Evolutionary conservation across 2,888 invertebrate species (phyloP).

Genomic region (Globia sparganii): DNA sequence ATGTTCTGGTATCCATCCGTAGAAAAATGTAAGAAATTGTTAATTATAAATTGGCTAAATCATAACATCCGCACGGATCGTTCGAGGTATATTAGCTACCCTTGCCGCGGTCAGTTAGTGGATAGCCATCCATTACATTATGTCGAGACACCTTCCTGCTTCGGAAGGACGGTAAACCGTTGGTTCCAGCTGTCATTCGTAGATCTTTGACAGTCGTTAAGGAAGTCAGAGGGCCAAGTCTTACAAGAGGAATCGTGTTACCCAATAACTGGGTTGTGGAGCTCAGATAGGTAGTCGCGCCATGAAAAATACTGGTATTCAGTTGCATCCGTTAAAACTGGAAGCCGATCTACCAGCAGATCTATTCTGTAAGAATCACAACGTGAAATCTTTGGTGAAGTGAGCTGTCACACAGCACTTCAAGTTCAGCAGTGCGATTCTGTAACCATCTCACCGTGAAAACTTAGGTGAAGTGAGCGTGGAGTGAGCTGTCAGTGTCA

Average conservation of each 20-base stretch:
- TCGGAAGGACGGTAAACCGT: background rate
- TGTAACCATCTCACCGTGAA: too few relatives aligned
- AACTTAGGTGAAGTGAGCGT: too few relatives aligned
- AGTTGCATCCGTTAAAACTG: background rate
- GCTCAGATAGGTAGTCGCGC: background rate
- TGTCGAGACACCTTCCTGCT: background rate
- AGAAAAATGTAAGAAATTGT: background rate
- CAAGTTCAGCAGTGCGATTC: too few relatives aligned
- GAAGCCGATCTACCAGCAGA: background rate
- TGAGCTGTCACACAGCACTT: too few relatives aligned
- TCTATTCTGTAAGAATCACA: too few relatives aligned
- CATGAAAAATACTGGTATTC: background rate
- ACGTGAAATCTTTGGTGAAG: too few relatives aligned
- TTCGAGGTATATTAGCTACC: background rate
- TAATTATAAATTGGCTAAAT: background rate
- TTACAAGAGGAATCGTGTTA: background rate
- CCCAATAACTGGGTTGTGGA: background rate
- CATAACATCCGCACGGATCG: background rate
- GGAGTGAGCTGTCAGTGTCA: too few relatives aligned
- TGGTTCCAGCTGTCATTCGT: background rate
- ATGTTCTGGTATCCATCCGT: background rate
- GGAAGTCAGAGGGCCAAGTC: background rate
- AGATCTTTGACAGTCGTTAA: background rate
- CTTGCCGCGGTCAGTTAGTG: background rate
- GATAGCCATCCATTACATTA: background rate